Percentiles rank a stretch among this genome's conserved stretches.
These are phyloP conservation scores for Dicycla oo DNA, from an alignment of 2,888 invertebrate genomes.

Conservation along the genomic window DNA sequence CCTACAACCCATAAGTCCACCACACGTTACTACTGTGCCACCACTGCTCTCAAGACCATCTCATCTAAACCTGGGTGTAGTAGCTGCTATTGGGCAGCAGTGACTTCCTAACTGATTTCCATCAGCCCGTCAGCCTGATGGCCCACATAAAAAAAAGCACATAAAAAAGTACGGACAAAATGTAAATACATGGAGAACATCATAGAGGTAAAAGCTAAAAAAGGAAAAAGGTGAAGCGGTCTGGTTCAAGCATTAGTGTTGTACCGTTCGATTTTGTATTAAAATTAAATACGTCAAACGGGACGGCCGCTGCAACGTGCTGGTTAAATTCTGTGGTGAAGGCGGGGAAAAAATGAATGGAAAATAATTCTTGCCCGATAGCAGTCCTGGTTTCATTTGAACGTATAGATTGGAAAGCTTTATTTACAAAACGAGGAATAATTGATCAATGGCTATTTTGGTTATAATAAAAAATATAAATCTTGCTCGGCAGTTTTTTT, in stretches of 20 bases:
- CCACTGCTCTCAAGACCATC: background rate
- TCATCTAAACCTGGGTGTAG: background rate
- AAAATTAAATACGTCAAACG: constrained; percentile 38
- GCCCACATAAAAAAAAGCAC: too few species aligned
- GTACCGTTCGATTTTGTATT: constrained; percentile 38
- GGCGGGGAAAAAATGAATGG: constrained; percentile 6
- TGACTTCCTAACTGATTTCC: too few species aligned
- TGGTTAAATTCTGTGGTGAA: constrained; percentile 28
- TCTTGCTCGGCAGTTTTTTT: too few species aligned
- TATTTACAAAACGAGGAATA: constrained; percentile 3
- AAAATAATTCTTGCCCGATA: constrained; percentile 18
- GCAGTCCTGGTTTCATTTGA: background rate
- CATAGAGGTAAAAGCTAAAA: background rate
- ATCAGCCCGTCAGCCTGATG: too few species aligned
- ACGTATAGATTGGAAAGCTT: background rate
- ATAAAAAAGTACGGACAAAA: too few species aligned
- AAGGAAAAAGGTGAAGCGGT: background rate
- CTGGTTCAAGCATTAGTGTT: constrained; percentile 15
- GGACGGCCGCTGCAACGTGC: constrained; percentile 9
- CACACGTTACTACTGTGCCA: too few species aligned
- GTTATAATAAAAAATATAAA: background rate
- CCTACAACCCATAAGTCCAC: too few species aligned
- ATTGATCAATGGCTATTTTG: background rate
- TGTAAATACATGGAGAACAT: background rate
- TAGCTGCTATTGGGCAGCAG: background rate